phyloP scores from a whole-genome alignment of 2,113 vertebrate genomes.

The Leucopsar rothschildi region DNA sequence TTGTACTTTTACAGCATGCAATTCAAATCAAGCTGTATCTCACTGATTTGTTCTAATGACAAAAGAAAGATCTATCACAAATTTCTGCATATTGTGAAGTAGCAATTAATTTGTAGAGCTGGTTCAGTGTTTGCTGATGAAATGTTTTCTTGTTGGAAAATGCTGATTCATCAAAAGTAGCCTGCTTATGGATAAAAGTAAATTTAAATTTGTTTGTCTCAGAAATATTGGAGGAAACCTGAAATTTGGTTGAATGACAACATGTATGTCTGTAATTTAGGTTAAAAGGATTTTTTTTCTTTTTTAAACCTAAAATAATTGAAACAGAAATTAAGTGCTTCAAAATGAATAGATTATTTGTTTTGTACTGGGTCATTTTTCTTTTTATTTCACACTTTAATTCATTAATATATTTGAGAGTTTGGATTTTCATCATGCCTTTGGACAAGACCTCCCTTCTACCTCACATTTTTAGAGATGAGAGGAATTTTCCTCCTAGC shows the following conservation, averaged over 20 bases:
- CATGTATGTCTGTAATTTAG: background rate
- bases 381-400: background rate
- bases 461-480: background rate
- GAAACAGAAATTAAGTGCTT: background rate
- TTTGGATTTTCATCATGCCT: background rate
- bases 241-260: background rate
- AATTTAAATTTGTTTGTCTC: conserved; percentile 4
- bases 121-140: background rate
- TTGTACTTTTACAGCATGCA: conserved; percentile 4
- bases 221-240: background rate
- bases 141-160: conserved; percentile 18
- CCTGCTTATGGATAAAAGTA: background rate
- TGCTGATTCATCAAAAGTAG: background rate
- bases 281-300: background rate
- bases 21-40: conserved; percentile 46
- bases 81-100: conserved; percentile 5
- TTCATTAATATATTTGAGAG: background rate
- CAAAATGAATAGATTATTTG: background rate
- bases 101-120: conserved; percentile 40
- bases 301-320: background rate
- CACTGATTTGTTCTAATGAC: conserved; percentile 1
- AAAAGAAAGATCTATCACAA: conserved; percentile 26
- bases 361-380: background rate
- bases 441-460: background rate
- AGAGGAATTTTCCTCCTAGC: background rate